Evolutionary conservation across 2,797 vertebrate genomes (phyloP).

Genomic region (Cuculus canorus): DNA sequence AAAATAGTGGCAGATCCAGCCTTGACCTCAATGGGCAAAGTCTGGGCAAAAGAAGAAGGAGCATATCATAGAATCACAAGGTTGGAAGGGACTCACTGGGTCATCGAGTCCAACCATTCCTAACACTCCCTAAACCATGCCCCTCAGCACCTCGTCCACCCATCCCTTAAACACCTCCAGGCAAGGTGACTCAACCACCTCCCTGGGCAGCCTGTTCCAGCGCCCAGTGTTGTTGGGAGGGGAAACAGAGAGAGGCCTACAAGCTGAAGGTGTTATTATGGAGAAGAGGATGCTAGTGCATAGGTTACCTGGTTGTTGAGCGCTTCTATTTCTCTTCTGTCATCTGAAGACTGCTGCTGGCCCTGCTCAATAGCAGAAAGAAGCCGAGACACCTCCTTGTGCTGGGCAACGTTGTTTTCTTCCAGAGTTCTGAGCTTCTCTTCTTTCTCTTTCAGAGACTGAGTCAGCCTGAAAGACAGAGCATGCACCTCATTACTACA

Average conservation of each 20-base stretch:
- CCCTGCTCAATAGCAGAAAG: conserved; percentile 58
- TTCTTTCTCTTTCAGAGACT: conserved; percentile 72
- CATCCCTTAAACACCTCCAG: too few relatives aligned
- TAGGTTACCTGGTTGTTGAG: conserved; percentile 65
- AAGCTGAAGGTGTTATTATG: not conserved
- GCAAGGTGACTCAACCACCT: too few relatives aligned
- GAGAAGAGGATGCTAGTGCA: not conserved
- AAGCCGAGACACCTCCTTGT: conserved; percentile 49
- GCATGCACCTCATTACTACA: not conserved
- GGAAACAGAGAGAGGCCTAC: not conserved
- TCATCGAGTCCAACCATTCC: too few relatives aligned
- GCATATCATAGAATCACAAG: too few relatives aligned
- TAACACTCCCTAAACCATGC: too few relatives aligned
- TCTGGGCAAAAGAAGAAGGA: not conserved
- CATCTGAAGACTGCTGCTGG: conserved; percentile 23
- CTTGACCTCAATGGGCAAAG: not conserved
- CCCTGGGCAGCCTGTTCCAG: too few relatives aligned
- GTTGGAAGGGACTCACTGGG: too few relatives aligned
- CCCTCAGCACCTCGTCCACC: too few relatives aligned
- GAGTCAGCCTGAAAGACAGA: conserved; percentile 59
- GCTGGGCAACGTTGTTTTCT: conserved; percentile 60
- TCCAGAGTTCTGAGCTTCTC: conserved; percentile 65
- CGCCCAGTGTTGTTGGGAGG: not conserved
- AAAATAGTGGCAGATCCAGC: not conserved
- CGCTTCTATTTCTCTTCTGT: conserved; percentile 42